Evolutionary conservation across 2,888 invertebrate genomes (phyloP).

Genomic region (Spialia ferax): DNA sequence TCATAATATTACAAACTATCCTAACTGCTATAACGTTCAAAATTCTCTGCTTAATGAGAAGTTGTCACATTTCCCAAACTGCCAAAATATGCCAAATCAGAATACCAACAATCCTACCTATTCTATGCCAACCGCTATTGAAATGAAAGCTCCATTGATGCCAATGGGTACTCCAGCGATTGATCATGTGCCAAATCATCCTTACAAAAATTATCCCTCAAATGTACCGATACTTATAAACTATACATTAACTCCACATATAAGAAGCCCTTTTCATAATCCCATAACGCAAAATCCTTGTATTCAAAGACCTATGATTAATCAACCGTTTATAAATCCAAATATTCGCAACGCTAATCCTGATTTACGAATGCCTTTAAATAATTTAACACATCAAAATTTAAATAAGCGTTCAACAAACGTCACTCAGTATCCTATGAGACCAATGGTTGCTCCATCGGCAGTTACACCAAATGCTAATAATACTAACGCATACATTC

Average conservation of each 20-base stretch:
- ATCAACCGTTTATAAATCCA: neutral
- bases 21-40: neutral
- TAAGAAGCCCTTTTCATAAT: neutral
- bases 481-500: neutral
- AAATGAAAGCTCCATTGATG: neutral
- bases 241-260: neutral
- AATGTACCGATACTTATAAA: neutral
- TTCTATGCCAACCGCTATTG: neutral
- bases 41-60: neutral
- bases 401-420: neutral
- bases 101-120: neutral
- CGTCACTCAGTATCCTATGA: neutral
- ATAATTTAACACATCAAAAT: neutral
- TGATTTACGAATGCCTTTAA: neutral
- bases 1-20: neutral
- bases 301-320: neutral
- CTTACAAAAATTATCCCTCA: neutral
- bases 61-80: neutral
- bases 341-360: neutral
- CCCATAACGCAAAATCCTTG: neutral
- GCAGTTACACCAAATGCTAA: neutral
- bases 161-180: neutral
- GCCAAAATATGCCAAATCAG: neutral
- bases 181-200: neutral
- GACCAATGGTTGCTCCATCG: neutral